phyloP scores from a whole-genome alignment of 2,888 invertebrate species.

The Craniophora ligustri region DNA sequence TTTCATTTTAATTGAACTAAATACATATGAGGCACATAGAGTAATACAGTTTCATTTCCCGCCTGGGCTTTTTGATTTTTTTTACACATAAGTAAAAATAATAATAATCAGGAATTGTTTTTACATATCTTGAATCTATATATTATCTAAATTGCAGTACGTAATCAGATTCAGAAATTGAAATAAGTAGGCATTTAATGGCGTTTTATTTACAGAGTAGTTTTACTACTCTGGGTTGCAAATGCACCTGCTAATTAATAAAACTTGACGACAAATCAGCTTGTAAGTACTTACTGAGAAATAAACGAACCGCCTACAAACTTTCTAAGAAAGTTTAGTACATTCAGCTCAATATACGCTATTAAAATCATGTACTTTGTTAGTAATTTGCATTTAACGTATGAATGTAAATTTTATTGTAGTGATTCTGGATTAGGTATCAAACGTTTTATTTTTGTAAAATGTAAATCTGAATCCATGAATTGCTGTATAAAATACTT shows the following conservation, averaged over 20 bases:
- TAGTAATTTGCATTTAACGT: conserved; percentile 15
- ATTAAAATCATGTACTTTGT: conserved; percentile 26
- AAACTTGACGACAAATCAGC: conserved; percentile 30
- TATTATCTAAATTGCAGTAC: too few relatives aligned
- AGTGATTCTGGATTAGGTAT: conserved; percentile 12
- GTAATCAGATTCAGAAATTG: conserved; percentile 9
- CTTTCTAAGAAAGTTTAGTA: conserved; percentile 64
- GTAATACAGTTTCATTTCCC: too few relatives aligned
- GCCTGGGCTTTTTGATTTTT: too few relatives aligned
- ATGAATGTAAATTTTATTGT: conserved; percentile 31
- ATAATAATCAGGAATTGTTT: too few relatives aligned
- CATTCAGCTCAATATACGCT: conserved; percentile 25
- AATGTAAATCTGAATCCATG: conserved; percentile 10
- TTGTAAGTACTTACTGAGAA: conserved; percentile 19
- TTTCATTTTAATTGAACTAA: too few relatives aligned
- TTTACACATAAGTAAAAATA: too few relatives aligned
- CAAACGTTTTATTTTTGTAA: conserved; percentile 1
- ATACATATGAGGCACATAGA: too few relatives aligned
- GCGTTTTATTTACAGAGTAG: conserved; percentile 11
- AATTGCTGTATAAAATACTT: conserved; percentile 5
- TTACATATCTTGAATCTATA: too few relatives aligned
- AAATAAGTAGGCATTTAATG: conserved; percentile 23
- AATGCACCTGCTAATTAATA: conserved; percentile 43
- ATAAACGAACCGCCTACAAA: conserved; percentile 49
- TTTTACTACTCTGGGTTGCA: conserved; percentile 26